phyloP scores from a whole-genome alignment of 2,888 invertebrate genomes.

The Drosophila demipolita region DNA sequence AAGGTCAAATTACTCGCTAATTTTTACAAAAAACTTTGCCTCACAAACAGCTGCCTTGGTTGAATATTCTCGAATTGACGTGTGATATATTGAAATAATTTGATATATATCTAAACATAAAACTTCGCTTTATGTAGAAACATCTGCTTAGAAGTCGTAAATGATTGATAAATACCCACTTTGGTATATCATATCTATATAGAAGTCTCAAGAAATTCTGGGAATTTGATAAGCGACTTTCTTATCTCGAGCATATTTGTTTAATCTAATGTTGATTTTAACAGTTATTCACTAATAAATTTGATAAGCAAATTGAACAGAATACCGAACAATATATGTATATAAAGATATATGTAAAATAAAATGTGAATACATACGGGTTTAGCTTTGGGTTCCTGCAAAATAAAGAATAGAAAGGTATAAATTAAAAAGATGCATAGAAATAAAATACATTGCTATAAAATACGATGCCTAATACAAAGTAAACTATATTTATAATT shows the following conservation, averaged over 20 bases:
- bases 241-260: constrained; percentile 11
- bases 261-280: constrained; percentile 18
- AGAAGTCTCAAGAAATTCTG: background rate
- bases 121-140: background rate
- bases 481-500: background rate
- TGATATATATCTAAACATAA: background rate
- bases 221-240: background rate
- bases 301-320: constrained; percentile 18
- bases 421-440: constrained; percentile 45
- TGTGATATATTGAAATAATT: background rate
- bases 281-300: background rate
- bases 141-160: background rate
- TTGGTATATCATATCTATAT: background rate
- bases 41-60: background rate
- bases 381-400: constrained; percentile 83
- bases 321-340: background rate
- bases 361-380: constrained; percentile 76
- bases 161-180: constrained; percentile 3
- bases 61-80: background rate
- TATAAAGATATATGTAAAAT: constrained; percentile 23
- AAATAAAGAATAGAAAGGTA: constrained; percentile 38
- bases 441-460: constrained; percentile 17
- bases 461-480: background rate
- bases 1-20: constrained; percentile 27
- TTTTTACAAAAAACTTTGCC: background rate